These are phyloP conservation scores for Neolamprologus toae DNA, from an alignment of 2,113 vertebrate genomes.

Conservation along the genomic window DNA sequence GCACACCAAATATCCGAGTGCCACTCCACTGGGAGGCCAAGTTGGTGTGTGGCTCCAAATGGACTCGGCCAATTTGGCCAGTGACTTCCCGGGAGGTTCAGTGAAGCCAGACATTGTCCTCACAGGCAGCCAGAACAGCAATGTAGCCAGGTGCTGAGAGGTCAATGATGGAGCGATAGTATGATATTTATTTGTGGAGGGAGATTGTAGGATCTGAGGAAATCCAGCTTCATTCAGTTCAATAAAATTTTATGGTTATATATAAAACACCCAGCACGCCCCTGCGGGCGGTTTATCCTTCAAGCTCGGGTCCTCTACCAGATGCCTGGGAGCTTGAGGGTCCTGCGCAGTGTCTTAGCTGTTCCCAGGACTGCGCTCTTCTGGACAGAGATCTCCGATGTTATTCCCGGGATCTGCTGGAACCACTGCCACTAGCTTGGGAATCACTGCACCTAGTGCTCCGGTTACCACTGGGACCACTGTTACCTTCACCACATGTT, in stretches of 20 bases:
- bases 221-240: neutral
- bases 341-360: no score
- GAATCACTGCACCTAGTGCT: neutral
- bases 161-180: constrained; percentile 13
- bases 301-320: no score
- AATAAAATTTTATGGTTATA: neutral
- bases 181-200: neutral
- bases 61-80: constrained; percentile 27
- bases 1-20: constrained; percentile 11
- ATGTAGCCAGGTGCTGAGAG: constrained; percentile 14
- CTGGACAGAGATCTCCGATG: no score
- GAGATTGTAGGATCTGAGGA: neutral
- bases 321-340: no score
- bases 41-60: constrained; percentile 10
- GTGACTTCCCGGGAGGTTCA: neutral
- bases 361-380: no score
- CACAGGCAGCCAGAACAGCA: neutral
- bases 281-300: no score
- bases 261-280: no score
- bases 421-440: neutral
- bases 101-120: constrained; percentile 20
- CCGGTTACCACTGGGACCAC: neutral
- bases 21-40: constrained; percentile 30
- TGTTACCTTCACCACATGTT: neutral
- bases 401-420: no score